Base-by-base conservation (phyloP, 2,797 vertebrate species). In the Anas bahamensis region DNA sequence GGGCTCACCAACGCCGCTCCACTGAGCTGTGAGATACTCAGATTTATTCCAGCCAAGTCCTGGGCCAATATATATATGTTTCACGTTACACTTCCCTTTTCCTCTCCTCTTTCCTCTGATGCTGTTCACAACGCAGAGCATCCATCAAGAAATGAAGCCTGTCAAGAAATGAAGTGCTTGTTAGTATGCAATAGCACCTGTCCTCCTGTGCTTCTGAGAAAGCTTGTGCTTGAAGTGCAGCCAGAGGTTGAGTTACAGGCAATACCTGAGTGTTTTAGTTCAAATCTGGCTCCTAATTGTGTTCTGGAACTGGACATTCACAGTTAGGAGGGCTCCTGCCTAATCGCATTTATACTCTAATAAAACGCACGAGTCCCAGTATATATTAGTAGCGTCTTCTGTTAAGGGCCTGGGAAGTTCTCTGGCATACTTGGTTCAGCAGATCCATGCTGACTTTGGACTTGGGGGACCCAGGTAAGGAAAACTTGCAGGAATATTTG, bases 1-100 rank as follows among this genome's bases (percentile, higher is more conserved):
- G 60, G 52, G 16, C 76, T 87, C 84, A 86, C 84, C 59, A 77
- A 28, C 8, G 22, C 48, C 0, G 13, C 65, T 95, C 59, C 90
- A 70, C n/a, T 89, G 76, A 89, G 75, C 88, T 89, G 90, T 73
- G 90, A 92, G 90, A 74, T 71, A 82, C 52, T 89, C 77, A 69
- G 66, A 93, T 93, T 96, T 91, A 94, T 88, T 89, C 60, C 66
- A 78, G 79, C 17, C 79, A 63, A 83, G n/a, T 86, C 31, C 74
- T 78, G 39, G 39, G 63, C 87, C 79, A 66, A 60, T 75, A 63
- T 33, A 63, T 33, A 24, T 78, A 63, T n/a, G 6, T 66, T 78
- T 78, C 17, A 48, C 60, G 13, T 35, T 91, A 33, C 48, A 61
- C 52, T 64, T 88, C 0, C 18, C 46, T 75, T 61, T 66, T 9